Evolutionary conservation across 2,797 vertebrate genomes (phyloP).

Genomic region (Onychomys arenicola): DNA sequence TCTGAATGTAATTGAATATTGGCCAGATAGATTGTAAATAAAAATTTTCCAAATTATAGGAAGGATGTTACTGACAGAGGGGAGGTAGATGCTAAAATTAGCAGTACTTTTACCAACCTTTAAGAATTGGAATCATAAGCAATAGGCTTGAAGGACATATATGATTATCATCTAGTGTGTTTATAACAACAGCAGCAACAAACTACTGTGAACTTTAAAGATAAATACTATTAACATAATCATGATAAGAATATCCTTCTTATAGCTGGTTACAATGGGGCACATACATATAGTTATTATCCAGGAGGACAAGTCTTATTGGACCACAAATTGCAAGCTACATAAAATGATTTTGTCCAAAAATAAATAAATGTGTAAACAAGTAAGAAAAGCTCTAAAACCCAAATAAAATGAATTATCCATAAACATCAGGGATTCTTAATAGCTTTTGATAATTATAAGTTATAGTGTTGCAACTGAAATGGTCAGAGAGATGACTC

Average conservation of each 20-base stretch:
- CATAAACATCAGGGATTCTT: not conserved
- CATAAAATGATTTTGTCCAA: not conserved
- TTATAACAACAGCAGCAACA: conserved; percentile 12
- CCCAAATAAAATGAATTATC: not conserved
- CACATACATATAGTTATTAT: not conserved
- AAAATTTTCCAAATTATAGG: conserved; percentile 43
- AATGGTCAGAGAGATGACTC: not conserved
- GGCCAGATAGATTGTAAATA: not conserved
- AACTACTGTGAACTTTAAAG: not conserved
- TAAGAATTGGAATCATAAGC: conserved; percentile 6
- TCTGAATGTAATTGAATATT: conserved; percentile 47
- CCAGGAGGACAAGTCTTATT: not conserved
- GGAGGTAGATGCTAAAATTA: not conserved
- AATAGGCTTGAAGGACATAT: not conserved
- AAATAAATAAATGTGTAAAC: not conserved
- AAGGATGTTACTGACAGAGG: not conserved
- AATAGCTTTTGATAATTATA: conserved; percentile 9
- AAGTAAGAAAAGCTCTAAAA: not conserved
- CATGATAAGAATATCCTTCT: not conserved
- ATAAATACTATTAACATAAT: not conserved
- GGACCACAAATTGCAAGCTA: not conserved
- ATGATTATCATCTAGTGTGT: not conserved
- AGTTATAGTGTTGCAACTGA: not conserved
- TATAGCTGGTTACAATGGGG: not conserved
- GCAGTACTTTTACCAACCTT: not conserved